Evolutionary conservation across 1,140 invertebrate species (phyloP), one percentile per base, ranked within the genome.

Genomic region (Orussus abietinus): DNA sequence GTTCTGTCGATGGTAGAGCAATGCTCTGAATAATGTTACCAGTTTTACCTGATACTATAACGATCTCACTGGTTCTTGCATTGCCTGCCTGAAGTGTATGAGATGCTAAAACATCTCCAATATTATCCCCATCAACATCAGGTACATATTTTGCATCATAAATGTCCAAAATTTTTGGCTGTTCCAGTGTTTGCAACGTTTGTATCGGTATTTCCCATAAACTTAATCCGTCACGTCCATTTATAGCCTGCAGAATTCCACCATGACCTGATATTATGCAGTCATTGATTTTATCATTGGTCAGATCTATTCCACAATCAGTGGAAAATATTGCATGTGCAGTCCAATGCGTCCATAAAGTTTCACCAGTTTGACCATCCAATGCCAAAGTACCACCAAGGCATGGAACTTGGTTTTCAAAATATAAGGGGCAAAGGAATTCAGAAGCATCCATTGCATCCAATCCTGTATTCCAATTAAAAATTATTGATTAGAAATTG

Each of bases 321-420:
- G 90, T 54, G 2, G 80, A 82, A 62, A 84, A 88, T 18, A 92
- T 74, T 51, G 86, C 84, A 58, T 88, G 84, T 41, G 75, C 66
- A 5, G 80, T 76, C 81, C 86, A 90, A 43, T 81, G 78, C 7
- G 79, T 79, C 89, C 89, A 92, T 10, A 92, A 38, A n/a, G 80
- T 79, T 29, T 77, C 67, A 1, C 89, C 89, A 36, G 77, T 82
- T 30, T 57, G 64, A 1, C 89, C 89, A 66, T 91, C 80, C 6
- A 92, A 51, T 3, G 87, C 87, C 38, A 90, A 61, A 12, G 90
- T 72, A 11, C 89, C 89, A 5, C 88, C 88, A 42, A 83, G 75
- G 65, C 89, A 92, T 2, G 83, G 81, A 13, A 67, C 64, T 38
- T 74, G 72, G 5, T 78, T 76, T 28, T 73, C 68, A 59, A 87